A percentile compares a stretch with the other conserved stretches of the same genome.
These are phyloP conservation scores for Hafferia zeledoni DNA, from an alignment of 2,797 vertebrate genomes.

Conservation along the genomic window DNA sequence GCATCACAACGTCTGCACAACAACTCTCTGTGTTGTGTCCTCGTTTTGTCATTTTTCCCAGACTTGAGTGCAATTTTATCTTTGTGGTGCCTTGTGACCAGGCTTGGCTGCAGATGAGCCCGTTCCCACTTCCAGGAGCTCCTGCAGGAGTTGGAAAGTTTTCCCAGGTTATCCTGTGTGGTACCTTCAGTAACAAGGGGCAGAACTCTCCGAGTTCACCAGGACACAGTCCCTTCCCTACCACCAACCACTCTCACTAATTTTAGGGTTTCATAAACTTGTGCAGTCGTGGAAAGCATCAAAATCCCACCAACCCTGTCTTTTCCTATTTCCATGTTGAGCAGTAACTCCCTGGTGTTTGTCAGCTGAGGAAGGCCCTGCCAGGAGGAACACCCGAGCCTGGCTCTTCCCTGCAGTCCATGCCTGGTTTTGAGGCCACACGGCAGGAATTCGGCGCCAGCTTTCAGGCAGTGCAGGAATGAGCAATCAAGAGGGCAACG, in stretches of 20 bases:
- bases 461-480: conserved; percentile 32
- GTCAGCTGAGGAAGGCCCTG: not conserved
- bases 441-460: conserved; percentile 39
- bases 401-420: not conserved
- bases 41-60: not conserved
- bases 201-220: not conserved
- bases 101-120: not conserved
- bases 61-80: not conserved
- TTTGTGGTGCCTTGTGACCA: not conserved
- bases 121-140: not conserved
- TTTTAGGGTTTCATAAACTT: not conserved
- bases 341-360: accelerated
- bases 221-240: not conserved
- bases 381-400: not conserved
- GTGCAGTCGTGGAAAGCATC: accelerated
- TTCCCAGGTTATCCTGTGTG: not conserved
- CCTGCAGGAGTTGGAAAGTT: not conserved
- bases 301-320: too few species aligned
- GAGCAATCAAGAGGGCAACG: conserved; percentile 57
- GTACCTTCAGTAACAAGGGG: not conserved
- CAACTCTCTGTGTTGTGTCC: not conserved
- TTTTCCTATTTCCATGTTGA: accelerated
- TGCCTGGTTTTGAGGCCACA: conserved; percentile 66
- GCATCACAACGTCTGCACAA: not conserved
- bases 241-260: not conserved